Percentiles rank a stretch among this genome's conserved stretches.
phyloP scores from a whole-genome alignment of 2,888 invertebrate genomes.

The Leptodirus hochenwartii region DNA sequence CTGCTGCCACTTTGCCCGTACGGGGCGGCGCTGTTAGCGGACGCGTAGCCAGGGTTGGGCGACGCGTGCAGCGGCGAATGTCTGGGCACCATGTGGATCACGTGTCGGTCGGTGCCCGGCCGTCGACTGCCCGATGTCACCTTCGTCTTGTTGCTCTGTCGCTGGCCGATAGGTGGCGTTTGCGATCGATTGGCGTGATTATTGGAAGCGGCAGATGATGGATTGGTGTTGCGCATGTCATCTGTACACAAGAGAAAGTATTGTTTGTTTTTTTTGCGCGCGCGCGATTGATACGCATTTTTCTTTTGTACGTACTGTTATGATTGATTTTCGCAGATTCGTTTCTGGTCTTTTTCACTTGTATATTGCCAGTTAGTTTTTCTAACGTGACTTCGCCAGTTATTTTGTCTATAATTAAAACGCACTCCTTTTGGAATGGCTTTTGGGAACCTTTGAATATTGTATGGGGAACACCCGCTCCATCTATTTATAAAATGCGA shows the following conservation, averaged over 20 bases:
- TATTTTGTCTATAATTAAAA: conserved; percentile 78
- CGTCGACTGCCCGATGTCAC: conserved; percentile 23
- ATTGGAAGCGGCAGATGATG: not conserved
- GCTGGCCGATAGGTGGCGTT: conserved; percentile 24
- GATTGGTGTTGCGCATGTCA: not conserved
- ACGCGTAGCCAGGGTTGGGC: conserved; percentile 23
- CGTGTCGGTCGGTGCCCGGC: conserved; percentile 22
- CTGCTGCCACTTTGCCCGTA: too few species aligned
- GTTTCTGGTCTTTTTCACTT: conserved; percentile 80
- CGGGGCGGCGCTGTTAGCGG: too few species aligned
- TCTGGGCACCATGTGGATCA: conserved; percentile 32
- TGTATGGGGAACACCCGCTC: conserved; percentile 77
- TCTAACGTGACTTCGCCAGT: conserved; percentile 91
- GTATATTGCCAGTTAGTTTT: conserved; percentile 77
- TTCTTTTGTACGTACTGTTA: too few species aligned
- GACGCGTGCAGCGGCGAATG: conserved; percentile 41
- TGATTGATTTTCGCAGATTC: conserved; percentile 23
- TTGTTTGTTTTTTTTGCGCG: too few species aligned
- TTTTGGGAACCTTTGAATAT: conserved; percentile 90
- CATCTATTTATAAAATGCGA: conserved; percentile 38
- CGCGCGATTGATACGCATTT: too few species aligned
- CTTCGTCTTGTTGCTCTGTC: conserved; percentile 26
- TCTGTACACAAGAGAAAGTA: too few species aligned
- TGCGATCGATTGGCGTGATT: conserved; percentile 13
- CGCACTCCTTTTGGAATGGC: conserved; percentile 86